Evolutionary conservation across 2,113 vertebrate species (phyloP).

Genomic region (Chitala chitala): DNA sequence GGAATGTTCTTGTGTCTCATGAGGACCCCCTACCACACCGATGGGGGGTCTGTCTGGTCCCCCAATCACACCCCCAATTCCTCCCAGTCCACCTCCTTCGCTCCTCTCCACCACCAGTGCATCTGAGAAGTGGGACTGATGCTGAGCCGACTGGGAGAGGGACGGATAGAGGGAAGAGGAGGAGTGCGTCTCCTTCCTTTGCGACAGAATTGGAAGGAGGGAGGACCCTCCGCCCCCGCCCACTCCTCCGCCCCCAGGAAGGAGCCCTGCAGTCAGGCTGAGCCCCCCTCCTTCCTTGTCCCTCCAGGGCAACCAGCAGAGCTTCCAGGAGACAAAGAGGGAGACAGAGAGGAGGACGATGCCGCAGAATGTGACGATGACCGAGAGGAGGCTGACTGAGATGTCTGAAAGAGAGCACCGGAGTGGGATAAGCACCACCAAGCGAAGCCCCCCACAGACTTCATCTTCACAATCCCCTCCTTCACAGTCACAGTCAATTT

Average conservation of each 20-base stretch:
- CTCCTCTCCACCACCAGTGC: constrained; percentile 65
- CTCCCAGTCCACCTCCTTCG: constrained; percentile 36
- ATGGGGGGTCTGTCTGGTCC: constrained; percentile 44
- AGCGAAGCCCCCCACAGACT: neutral
- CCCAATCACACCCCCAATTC: constrained; percentile 51
- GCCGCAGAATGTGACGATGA: constrained; percentile 53
- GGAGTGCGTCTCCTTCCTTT: constrained; percentile 65
- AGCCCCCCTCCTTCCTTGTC: constrained; percentile 58
- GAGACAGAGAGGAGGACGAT: constrained; percentile 75
- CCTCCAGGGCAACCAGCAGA: constrained; percentile 79
- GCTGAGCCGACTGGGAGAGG: constrained; percentile 66
- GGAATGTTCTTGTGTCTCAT: constrained; percentile 77
- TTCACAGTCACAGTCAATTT: neutral
- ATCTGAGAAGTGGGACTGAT: constrained; percentile 76
- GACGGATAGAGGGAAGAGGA: constrained; percentile 64
- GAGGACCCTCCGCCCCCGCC: constrained; percentile 58
- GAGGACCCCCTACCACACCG: constrained; percentile 50
- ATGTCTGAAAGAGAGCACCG: constrained; percentile 18
- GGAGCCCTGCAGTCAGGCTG: constrained; percentile 34
- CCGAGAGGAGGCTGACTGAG: constrained; percentile 25
- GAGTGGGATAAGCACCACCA: neutral
- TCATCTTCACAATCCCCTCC: neutral
- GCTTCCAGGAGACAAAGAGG: constrained; percentile 83
- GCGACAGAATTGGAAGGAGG: constrained; percentile 61
- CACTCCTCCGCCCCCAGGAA: constrained; percentile 53